These are phyloP conservation scores for Pycnonotus jocosus DNA, from an alignment of 2,113 vertebrate species.

Conservation along the genomic window DNA sequence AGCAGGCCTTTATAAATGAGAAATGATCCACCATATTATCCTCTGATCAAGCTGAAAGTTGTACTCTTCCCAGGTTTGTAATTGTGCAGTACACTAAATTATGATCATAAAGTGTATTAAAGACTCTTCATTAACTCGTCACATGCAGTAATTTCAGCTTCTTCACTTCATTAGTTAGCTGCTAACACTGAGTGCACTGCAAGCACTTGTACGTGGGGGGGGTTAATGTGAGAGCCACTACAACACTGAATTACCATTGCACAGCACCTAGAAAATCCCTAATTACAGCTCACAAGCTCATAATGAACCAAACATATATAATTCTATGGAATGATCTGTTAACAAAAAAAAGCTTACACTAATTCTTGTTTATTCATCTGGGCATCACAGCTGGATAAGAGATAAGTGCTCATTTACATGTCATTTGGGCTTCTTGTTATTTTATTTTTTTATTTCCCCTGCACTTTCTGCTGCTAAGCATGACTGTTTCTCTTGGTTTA, in stretches of 20 bases:
- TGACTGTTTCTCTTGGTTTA: background rate
- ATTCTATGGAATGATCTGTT: background rate
- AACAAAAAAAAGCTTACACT: background rate
- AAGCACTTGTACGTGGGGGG: accelerated
- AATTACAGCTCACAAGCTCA: background rate
- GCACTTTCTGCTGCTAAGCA: background rate
- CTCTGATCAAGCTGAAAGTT: background rate
- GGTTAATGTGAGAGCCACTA: background rate
- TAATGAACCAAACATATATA: background rate
- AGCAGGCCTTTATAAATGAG: background rate
- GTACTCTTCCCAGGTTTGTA: background rate
- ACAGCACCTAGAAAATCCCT: background rate
- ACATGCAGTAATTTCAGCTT: background rate
- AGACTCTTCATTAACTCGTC: background rate
- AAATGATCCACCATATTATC: background rate
- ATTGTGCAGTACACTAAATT: background rate
- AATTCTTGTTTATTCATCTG: background rate
- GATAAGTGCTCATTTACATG: background rate
- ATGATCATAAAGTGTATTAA: background rate
- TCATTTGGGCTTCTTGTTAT: background rate
- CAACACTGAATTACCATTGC: background rate
- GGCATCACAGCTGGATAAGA: background rate
- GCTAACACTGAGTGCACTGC: background rate
- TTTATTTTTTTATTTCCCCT: background rate
- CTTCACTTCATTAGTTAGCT: background rate